Conservation (phyloP, 2,888 invertebrate genomes). For the Clunio marinus region DNA sequence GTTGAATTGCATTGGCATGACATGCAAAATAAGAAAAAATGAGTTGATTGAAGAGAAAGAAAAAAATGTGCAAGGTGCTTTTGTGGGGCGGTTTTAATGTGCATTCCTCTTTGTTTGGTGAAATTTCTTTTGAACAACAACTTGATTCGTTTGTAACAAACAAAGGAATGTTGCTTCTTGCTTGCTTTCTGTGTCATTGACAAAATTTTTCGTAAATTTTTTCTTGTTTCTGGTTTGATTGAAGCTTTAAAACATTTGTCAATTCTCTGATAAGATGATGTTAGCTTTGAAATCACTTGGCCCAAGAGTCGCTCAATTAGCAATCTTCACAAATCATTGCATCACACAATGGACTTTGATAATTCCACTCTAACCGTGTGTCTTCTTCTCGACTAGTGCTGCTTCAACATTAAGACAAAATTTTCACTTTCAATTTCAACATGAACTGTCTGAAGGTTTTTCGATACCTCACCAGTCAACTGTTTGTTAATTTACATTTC, state of each 20-base stretch:
- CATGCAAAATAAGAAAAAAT: not conserved
- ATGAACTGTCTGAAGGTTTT: conserved; percentile 1
- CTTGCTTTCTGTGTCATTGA: not conserved
- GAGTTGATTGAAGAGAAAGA: conserved; percentile 2
- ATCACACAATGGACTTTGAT: not conserved
- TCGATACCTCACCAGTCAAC: not conserved
- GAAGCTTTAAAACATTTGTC: too few species aligned
- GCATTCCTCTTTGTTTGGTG: conserved; percentile 24
- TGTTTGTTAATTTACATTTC: not conserved
- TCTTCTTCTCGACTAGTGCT: not conserved
- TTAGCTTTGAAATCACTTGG: not conserved
- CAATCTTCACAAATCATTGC: not conserved
- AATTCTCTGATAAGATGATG: too few species aligned
- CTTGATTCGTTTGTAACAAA: not conserved
- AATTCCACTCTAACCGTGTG: not conserved
- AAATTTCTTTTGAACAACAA: conserved; percentile 10
- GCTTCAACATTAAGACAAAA: not conserved
- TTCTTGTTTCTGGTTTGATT: too few species aligned
- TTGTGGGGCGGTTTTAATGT: conserved; percentile 6
- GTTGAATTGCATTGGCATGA: not conserved
- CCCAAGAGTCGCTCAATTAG: not conserved
- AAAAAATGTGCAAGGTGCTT: conserved; percentile 23
- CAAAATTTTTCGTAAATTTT: not conserved
- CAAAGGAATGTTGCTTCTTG: not conserved
- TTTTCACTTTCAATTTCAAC: conserved; percentile 35